phyloP scores from a whole-genome alignment of 2,888 invertebrate genomes.

The Eupithecia exiguata region DNA sequence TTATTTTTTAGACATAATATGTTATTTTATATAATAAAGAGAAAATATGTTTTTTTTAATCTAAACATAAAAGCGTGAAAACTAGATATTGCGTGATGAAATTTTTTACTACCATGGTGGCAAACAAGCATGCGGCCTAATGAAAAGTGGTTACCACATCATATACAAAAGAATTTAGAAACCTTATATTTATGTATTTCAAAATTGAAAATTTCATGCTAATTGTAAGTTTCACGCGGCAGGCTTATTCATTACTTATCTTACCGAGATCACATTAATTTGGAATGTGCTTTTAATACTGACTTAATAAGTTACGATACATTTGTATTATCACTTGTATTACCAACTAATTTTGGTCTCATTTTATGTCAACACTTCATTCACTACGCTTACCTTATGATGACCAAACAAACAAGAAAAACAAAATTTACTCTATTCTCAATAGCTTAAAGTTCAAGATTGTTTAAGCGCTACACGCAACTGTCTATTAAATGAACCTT shows the following conservation, averaged over 20 bases:
- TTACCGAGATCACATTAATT: conserved; percentile 30
- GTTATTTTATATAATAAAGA: too few species aligned
- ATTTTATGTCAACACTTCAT: conserved; percentile 6
- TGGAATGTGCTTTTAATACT: conserved; percentile 36
- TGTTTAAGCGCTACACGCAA: not conserved
- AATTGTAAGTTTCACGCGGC: not conserved
- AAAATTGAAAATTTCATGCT: not conserved
- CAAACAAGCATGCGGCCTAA: too few species aligned
- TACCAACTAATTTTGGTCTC: conserved; percentile 44
- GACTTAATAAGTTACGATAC: not conserved
- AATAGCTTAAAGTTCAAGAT: not conserved
- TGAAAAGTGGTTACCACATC: not conserved
- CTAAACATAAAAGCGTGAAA: not conserved
- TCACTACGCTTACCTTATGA: not conserved
- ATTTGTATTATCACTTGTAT: too few species aligned
- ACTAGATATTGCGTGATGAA: not conserved
- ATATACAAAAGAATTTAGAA: not conserved
- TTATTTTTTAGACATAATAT: not conserved
- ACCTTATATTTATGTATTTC: not conserved
- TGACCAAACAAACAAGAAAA: not conserved
- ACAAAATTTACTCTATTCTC: not conserved
- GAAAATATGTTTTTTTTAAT: not conserved
- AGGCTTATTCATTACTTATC: not conserved
- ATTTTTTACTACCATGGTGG: not conserved
- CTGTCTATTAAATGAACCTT: not conserved